Conservation (phyloP, 1,140 invertebrate species). For the Drosophila hydei region DNA sequence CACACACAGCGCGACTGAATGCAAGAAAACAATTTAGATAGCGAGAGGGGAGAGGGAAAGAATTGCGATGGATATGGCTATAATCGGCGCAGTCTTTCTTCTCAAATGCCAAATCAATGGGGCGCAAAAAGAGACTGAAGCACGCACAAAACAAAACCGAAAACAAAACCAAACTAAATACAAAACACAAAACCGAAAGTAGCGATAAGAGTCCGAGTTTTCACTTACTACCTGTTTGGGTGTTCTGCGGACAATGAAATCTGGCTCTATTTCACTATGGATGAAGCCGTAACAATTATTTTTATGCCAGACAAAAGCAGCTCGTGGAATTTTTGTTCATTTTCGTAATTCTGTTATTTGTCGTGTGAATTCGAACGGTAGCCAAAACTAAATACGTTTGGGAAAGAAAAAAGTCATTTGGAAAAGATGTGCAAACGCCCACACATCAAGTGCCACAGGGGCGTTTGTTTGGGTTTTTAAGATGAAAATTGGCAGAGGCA, state of each 20-base stretch:
- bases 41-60: constrained; percentile 11
- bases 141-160: constrained; percentile 2
- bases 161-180: constrained; percentile 7
- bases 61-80: constrained; percentile 41
- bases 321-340: constrained; percentile 31
- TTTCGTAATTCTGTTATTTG: constrained; percentile 40
- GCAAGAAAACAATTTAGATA: constrained; percentile 7
- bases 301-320: constrained; percentile 17
- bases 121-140: constrained; percentile 12
- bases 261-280: constrained; percentile 19
- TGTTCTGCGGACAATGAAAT: constrained; percentile 29
- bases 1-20: constrained; percentile 54
- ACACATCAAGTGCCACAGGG: constrained; percentile 60
- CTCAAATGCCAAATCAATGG: constrained; percentile 50
- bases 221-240: constrained; percentile 43
- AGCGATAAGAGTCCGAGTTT: constrained; percentile 33
- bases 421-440: constrained; percentile 58
- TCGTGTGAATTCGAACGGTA: constrained; percentile 58
- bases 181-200: constrained; percentile 34
- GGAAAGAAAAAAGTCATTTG: constrained; percentile 47
- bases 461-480: constrained; percentile 26
- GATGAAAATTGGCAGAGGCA: constrained; percentile 10
- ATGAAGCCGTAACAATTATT: constrained; percentile 51
- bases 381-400: background rate
- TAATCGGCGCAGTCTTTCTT: constrained; percentile 48